phyloP scores from a whole-genome alignment of 2,797 vertebrate genomes.

The Myotis vivesi region DNA sequence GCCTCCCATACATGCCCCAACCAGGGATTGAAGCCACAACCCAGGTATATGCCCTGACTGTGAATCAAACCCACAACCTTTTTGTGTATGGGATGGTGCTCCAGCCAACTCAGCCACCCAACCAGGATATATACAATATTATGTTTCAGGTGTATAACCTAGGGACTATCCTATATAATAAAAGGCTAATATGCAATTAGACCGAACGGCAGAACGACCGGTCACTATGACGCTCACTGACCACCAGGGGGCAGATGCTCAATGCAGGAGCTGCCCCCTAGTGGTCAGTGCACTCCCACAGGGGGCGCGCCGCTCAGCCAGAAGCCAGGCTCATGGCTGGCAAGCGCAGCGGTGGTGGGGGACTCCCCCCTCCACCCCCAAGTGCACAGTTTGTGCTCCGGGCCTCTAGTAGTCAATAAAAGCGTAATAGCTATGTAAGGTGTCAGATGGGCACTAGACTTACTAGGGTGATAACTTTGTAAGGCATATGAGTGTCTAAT shows the following conservation, averaged over 20 bases:
- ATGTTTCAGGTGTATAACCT: not conserved
- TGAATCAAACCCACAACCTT: not conserved
- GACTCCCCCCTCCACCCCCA: too few relatives aligned
- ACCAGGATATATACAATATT: not conserved
- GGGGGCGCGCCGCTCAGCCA: too few relatives aligned
- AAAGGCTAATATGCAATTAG: too few relatives aligned
- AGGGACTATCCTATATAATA: too few relatives aligned
- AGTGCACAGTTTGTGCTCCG: too few relatives aligned
- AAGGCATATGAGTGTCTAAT: not conserved
- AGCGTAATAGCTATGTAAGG: not conserved
- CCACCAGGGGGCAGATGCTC: too few relatives aligned
- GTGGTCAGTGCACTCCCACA: too few relatives aligned
- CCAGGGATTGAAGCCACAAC: not conserved
- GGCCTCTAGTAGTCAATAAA: not conserved
- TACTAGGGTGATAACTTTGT: not conserved
- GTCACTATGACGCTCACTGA: too few relatives aligned
- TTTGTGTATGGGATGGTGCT: not conserved
- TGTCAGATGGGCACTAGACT: not conserved
- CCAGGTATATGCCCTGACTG: not conserved
- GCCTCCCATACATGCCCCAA: not conserved
- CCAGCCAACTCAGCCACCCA: not conserved
- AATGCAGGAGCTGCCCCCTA: too few relatives aligned
- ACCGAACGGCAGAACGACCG: accelerated
- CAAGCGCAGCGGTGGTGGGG: accelerated
- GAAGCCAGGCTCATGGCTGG: too few relatives aligned